Percentiles rank a stretch among this genome's conserved stretches.
Evolutionary conservation across 92 coral and sea anemone genomes (phyloP).

Genomic region (Parazoanthus atlanticus): DNA sequence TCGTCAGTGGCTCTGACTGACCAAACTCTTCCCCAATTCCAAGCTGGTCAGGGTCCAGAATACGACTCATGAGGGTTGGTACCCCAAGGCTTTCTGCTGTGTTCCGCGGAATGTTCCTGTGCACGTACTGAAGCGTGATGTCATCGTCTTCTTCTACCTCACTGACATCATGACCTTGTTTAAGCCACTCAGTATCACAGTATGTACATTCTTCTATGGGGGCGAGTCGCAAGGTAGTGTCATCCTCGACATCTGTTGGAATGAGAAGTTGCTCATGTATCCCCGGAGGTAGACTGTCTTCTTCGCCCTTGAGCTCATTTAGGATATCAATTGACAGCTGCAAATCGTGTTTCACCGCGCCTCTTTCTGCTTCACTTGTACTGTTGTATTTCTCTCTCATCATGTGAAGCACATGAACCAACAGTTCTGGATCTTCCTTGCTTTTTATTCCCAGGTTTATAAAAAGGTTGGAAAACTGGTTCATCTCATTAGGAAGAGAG

Average conservation of each 20-base stretch:
- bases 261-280: conserved; percentile 41
- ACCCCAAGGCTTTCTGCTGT: conserved; percentile 77
- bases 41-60: conserved; percentile 77
- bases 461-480: conserved; percentile 48
- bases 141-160: conserved; percentile 68
- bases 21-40: conserved; percentile 84
- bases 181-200: conserved; percentile 85
- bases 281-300: not conserved
- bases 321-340: conserved; percentile 70
- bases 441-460: conserved; percentile 59
- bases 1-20: conserved; percentile 77
- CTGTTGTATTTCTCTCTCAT: conserved; percentile 64
- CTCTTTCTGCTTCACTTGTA: not conserved
- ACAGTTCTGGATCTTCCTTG: conserved; percentile 46
- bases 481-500: conserved; percentile 63
- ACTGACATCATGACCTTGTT: conserved; percentile 54
- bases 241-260: conserved; percentile 62
- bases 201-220: conserved; percentile 74
- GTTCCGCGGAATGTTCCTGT: conserved; percentile 58
- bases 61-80: conserved; percentile 73
- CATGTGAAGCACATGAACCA: conserved; percentile 59
- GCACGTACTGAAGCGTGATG: conserved; percentile 52
- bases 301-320: conserved; percentile 56
- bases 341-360: conserved; percentile 64
- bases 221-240: conserved; percentile 45